phyloP scores from a whole-genome alignment of 2,113 vertebrate species.

The Murina feae region DNA sequence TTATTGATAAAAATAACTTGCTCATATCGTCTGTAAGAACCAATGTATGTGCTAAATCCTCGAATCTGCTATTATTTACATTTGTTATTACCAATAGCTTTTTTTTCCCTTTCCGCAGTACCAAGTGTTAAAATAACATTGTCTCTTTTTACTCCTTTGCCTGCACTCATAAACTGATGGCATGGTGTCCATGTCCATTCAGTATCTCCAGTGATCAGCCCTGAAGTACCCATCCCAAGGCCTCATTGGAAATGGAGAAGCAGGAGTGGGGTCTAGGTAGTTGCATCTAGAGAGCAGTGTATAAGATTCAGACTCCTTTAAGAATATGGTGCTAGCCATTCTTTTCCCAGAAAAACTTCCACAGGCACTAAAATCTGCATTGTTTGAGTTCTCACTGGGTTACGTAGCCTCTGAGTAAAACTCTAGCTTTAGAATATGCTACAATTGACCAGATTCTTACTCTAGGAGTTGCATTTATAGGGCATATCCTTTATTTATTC shows the following conservation, averaged over 20 bases:
- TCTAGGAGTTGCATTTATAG: neutral
- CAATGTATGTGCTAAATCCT: neutral
- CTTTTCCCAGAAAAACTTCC: neutral
- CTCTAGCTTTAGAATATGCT: neutral
- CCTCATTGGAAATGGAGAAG: neutral
- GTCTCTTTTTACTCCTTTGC: neutral
- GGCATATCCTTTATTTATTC: neutral
- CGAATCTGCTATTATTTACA: neutral
- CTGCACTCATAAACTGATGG: neutral
- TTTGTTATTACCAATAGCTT: neutral
- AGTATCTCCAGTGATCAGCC: neutral
- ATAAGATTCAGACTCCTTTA: neutral
- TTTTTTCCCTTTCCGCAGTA: neutral
- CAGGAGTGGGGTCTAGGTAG: neutral
- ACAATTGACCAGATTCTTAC: neutral
- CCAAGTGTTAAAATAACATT: neutral
- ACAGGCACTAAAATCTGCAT: neutral
- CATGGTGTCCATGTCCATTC: neutral
- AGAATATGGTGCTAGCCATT: neutral
- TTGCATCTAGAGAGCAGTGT: neutral
- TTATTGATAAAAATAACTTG: neutral
- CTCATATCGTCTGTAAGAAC: neutral
- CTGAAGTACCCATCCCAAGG: neutral
- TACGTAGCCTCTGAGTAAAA: neutral
- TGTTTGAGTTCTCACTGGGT: neutral